Percentiles rank a stretch among this genome's conserved stretches.
Conservation (phyloP, 2,888 invertebrate genomes). For the Drosophila atripex region DNA sequence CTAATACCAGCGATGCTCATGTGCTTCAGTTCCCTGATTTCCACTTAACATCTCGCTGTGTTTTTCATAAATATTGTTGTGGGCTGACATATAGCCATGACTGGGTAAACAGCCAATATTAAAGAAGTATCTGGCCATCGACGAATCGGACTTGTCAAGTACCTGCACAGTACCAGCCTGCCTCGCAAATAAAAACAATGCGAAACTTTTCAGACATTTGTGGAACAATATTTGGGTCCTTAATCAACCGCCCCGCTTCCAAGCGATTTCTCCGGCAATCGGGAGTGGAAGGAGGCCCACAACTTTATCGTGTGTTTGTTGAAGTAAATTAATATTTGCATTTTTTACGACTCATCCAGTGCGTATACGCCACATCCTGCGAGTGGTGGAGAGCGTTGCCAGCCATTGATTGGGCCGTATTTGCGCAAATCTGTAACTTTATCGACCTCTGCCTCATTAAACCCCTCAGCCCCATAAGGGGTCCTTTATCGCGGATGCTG, state of each 20-base stretch:
- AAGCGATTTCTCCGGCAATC: neutral
- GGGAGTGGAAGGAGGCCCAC: neutral
- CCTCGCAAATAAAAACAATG: neutral
- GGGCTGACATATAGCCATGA: no score
- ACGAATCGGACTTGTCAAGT: neutral
- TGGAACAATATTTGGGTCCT: neutral
- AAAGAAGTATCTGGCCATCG: neutral
- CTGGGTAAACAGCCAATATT: neutral
- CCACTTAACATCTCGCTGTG: slow-evolving; percentile 1
- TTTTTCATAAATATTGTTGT: neutral
- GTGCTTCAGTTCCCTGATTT: slow-evolving; percentile 5
- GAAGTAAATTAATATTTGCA: slow-evolving; percentile 49
- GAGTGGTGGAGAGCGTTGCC: neutral
- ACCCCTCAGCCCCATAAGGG: slow-evolving; percentile 1
- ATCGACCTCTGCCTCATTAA: slow-evolving; percentile 48
- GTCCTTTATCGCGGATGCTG: slow-evolving; percentile 3
- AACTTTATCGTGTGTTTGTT: slow-evolving; percentile 10
- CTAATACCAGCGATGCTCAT: slow-evolving; percentile 29
- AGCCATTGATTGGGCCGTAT: slow-evolving; percentile 4
- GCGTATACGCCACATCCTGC: slow-evolving; percentile 24
- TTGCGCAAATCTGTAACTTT: neutral
- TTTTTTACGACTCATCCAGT: slow-evolving; percentile 18
- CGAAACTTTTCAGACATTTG: slow-evolving; percentile 32
- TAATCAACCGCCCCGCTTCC: neutral
- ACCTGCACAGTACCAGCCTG: neutral